These are phyloP conservation scores for Epistrophe grossulariae DNA, from an alignment of 2,888 invertebrate genomes.

Conservation along the genomic window DNA sequence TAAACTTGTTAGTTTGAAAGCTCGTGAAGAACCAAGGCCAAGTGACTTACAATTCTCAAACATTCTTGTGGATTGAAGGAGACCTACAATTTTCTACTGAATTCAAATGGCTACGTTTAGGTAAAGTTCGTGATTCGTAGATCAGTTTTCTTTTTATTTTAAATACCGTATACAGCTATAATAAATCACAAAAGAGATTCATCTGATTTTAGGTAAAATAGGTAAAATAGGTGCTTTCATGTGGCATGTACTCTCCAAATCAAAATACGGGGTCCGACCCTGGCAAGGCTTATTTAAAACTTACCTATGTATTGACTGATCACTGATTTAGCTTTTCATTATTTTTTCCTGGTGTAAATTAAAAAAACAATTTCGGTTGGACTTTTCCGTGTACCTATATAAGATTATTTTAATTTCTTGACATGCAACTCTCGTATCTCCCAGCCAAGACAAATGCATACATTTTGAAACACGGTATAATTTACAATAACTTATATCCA, in stretches of 20 bases:
- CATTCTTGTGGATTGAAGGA: no score
- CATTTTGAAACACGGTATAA: conserved; percentile 67
- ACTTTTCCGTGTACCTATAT: background rate
- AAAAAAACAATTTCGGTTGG: background rate
- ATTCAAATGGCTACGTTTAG: no score
- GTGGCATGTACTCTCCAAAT: background rate
- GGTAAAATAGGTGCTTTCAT: background rate
- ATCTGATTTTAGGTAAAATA: background rate
- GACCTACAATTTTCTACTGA: no score
- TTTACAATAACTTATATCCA: conserved; percentile 67
- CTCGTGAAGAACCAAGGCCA: no score
- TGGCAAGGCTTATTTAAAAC: background rate
- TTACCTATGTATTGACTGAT: background rate
- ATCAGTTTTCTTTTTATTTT: no score
- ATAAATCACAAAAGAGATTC: no score
- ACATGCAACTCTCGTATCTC: background rate
- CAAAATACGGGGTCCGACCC: background rate
- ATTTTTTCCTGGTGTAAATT: background rate
- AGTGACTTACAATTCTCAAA: no score
- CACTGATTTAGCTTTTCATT: background rate
- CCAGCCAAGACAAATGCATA: conserved; percentile 43
- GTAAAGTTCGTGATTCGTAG: no score
- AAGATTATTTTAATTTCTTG: background rate
- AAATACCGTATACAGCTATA: no score
- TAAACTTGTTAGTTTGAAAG: no score